Evolutionary conservation across 2,888 invertebrate species (phyloP).

Genomic region (Tenthredo amoena): DNA sequence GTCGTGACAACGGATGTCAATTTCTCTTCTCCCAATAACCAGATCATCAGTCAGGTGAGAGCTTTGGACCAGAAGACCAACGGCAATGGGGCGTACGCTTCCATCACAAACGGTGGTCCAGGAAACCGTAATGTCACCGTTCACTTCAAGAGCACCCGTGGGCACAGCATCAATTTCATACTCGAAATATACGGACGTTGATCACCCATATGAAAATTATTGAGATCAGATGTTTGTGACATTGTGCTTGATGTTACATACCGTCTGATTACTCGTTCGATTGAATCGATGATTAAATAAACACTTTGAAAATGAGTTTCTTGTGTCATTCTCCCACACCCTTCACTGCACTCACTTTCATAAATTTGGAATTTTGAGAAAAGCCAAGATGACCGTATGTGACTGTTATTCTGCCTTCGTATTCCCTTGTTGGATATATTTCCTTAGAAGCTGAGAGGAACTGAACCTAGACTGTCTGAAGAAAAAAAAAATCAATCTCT

Average conservation of each 20-base stretch:
- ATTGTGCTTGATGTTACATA: not conserved
- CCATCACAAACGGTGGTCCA: constrained; percentile 76
- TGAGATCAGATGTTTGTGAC: not conserved
- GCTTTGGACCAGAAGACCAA: constrained; percentile 76
- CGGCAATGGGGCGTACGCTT: constrained; percentile 78
- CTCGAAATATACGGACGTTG: constrained; percentile 74
- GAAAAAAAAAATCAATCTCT: too few species aligned
- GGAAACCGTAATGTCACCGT: constrained; percentile 71
- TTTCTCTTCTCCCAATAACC: constrained; percentile 61
- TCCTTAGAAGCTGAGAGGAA: too few species aligned
- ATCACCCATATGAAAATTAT: not conserved
- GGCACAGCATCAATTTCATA: constrained; percentile 77
- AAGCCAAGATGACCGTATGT: too few species aligned
- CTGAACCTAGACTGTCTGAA: too few species aligned
- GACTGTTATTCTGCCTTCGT: too few species aligned
- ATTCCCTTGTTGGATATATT: too few species aligned
- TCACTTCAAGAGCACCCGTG: constrained; percentile 77
- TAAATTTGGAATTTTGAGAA: too few species aligned
- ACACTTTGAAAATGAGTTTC: not conserved
- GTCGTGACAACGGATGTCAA: constrained; percentile 64
- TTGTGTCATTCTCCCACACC: not conserved
- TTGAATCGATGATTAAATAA: not conserved
- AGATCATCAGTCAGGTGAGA: constrained; percentile 73
- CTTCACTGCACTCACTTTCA: not conserved
- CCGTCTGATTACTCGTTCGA: not conserved